A percentile compares a stretch with the other conserved stretches of the same genome.
phyloP scores from a whole-genome alignment of 2,113 vertebrate genomes.

The Gyps fulvus region DNA sequence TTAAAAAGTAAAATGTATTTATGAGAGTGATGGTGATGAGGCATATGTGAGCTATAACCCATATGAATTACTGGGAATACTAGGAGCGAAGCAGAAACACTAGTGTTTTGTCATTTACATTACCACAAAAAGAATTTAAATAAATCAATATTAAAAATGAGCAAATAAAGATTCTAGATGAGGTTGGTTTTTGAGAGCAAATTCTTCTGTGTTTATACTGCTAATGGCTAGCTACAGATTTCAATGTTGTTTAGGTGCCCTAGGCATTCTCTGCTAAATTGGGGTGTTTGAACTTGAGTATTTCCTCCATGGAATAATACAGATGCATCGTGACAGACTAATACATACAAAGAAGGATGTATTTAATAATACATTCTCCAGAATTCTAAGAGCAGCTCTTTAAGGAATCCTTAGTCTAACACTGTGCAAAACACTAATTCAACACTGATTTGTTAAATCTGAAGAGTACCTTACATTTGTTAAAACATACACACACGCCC shows the following conservation, averaged over 20 bases:
- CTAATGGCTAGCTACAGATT: background rate
- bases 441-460: background rate
- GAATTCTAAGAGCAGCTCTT: background rate
- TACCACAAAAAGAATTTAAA: background rate
- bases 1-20: background rate
- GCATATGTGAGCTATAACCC: background rate
- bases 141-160: background rate
- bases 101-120: background rate
- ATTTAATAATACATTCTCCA: background rate
- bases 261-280: background rate
- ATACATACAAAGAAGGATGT: background rate
- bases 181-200: rapidly evolving
- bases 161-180: background rate
- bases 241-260: background rate
- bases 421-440: background rate
- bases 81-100: background rate
- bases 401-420: background rate
- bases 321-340: background rate
- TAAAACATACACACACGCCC: background rate
- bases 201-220: background rate
- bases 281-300: background rate
- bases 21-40: background rate
- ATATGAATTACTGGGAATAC: background rate
- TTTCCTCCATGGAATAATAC: background rate
- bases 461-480: background rate